Percentiles rank a stretch among this genome's conserved stretches.
phyloP scores from a whole-genome alignment of 2,113 vertebrate genomes.

The Oreochromis aureus region DNA sequence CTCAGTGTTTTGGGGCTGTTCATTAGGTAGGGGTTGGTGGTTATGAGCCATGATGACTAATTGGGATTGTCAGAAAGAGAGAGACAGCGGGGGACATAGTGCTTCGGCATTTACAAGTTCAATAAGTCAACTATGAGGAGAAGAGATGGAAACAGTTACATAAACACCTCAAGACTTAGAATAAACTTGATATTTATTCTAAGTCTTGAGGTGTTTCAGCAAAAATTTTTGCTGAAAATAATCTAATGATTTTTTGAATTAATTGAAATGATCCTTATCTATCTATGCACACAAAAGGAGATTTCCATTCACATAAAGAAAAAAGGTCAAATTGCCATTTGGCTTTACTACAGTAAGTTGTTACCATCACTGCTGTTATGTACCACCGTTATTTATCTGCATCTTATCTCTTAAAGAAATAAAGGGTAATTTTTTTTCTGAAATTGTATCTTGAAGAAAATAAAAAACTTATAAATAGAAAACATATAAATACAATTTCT shows the following conservation, averaged over 20 bases:
- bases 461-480: rapidly evolving
- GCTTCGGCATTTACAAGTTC: constrained; percentile 29
- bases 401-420: neutral
- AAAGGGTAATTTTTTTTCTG: neutral
- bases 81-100: constrained; percentile 32
- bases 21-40: constrained; percentile 33
- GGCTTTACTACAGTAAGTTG: neutral
- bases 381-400: neutral
- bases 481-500: neutral
- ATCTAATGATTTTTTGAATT: rapidly evolving
- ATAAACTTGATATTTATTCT: neutral
- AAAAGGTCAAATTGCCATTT: neutral
- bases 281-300: neutral
- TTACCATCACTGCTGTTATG: neutral
- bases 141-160: neutral
- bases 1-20: constrained; percentile 1
- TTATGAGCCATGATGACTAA: constrained; percentile 54
- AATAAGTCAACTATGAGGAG: constrained; percentile 20
- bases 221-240: neutral
- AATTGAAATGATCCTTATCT: neutral
- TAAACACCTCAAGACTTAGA: neutral
- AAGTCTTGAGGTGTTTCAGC: too few relatives aligned
- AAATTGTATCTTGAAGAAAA: neutral
- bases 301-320: neutral
- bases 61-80: constrained; percentile 39